A percentile compares a stretch with the other conserved stretches of the same genome.
phyloP scores from a whole-genome alignment of 1,140 invertebrate genomes.

The Venturia canescens region DNA sequence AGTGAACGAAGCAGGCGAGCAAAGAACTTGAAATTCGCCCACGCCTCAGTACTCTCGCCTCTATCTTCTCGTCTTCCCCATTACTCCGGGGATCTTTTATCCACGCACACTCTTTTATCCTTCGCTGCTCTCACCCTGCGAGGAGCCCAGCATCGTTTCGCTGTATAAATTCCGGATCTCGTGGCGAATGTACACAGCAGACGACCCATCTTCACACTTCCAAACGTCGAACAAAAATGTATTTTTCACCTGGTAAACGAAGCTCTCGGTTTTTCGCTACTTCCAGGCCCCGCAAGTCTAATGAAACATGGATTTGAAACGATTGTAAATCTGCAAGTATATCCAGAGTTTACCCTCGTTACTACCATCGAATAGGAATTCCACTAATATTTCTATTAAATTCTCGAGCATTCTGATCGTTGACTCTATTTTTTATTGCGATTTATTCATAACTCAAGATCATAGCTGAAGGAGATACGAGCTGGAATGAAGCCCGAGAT shows the following conservation, averaged over 20 bases:
- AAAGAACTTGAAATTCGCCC: conserved; percentile 47
- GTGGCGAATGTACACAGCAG: neutral
- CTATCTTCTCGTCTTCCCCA: conserved; percentile 39
- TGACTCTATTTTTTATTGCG: too few relatives aligned
- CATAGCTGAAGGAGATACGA: too few relatives aligned
- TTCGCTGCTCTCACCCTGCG: neutral
- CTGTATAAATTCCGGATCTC: conserved; percentile 18
- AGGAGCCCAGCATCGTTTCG: conserved; percentile 8
- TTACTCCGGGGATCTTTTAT: conserved; percentile 33
- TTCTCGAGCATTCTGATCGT: too few relatives aligned
- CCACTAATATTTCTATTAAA: too few relatives aligned
- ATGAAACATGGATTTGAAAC: neutral
- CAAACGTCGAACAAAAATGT: conserved; percentile 1
- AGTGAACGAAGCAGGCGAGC: conserved; percentile 20
- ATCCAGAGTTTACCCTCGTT: too few relatives aligned
- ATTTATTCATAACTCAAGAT: too few relatives aligned
- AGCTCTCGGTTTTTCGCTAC: neutral
- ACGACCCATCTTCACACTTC: neutral
- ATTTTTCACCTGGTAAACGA: neutral
- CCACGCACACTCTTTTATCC: neutral
- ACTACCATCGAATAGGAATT: too few relatives aligned
- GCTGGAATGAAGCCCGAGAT: too few relatives aligned
- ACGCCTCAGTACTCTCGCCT: conserved; percentile 33
- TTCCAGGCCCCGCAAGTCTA: neutral
- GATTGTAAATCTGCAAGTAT: too few relatives aligned